A percentile compares a stretch with the other conserved stretches of the same genome.
phyloP scores from a whole-genome alignment of 2,113 vertebrate genomes.

The Lipotes vexillifer region DNA sequence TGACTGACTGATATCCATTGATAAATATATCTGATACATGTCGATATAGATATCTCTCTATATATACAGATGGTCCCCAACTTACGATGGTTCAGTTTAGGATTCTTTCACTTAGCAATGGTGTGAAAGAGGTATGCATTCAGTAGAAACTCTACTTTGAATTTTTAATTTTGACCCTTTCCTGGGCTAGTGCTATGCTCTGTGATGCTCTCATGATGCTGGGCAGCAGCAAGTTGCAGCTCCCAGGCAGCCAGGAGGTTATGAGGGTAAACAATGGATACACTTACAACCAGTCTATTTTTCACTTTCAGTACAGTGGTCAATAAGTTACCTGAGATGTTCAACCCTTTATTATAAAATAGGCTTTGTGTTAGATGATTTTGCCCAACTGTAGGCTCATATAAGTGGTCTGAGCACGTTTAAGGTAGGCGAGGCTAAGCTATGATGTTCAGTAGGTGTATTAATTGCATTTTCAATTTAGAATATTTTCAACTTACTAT shows the following conservation, averaged over 20 bases:
- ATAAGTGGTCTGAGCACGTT: neutral
- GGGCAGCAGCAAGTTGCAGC: neutral
- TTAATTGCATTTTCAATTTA: neutral
- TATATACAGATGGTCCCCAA: neutral
- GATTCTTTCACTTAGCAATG: neutral
- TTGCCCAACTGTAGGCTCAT: neutral
- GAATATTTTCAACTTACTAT: neutral
- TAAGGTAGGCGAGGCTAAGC: neutral
- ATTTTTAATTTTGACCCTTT: neutral
- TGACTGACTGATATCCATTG: neutral
- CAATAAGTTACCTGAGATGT: neutral
- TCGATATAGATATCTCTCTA: neutral
- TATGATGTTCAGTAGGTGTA: neutral
- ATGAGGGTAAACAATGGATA: too few species aligned
- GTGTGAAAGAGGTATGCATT: neutral
- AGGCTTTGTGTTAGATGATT: neutral
- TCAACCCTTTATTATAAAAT: neutral
- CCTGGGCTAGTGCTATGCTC: neutral
- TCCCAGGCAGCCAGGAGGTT: neutral
- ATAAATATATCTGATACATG: neutral
- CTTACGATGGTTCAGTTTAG: neutral
- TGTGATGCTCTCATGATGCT: neutral
- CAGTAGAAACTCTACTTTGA: neutral
- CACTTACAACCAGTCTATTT: neutral
- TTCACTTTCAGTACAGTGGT: neutral